Conservation (phyloP, 2,113 vertebrate species). For the Urocitellus parryii region DNA sequence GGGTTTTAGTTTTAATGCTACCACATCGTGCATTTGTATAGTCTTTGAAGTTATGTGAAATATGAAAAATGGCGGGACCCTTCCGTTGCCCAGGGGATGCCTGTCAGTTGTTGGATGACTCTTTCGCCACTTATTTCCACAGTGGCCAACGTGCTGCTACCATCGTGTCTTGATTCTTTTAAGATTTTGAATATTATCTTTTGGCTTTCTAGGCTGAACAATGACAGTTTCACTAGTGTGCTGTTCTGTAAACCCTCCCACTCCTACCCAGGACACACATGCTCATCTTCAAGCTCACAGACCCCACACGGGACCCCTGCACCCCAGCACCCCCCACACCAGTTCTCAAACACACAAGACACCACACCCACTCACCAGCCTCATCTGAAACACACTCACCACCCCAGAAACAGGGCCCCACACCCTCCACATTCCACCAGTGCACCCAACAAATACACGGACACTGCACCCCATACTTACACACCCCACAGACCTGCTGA, state of each 20-base stretch:
- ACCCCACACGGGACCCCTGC: rapidly evolving
- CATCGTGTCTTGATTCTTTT: not conserved
- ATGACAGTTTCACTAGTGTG: not conserved
- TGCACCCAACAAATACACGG: no score
- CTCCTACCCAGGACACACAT: rapidly evolving
- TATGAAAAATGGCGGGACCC: not conserved
- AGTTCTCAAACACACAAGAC: rapidly evolving
- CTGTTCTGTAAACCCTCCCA: not conserved
- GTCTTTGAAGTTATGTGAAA: not conserved
- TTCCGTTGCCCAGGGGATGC: not conserved
- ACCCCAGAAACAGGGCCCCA: not conserved
- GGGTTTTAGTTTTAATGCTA: not conserved
- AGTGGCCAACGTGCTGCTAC: not conserved
- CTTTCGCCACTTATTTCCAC: not conserved
- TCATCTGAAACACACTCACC: no score
- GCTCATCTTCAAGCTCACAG: no score
- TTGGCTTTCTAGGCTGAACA: not conserved
- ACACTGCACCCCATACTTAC: no score
- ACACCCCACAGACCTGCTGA: no score
- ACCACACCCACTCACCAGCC: no score
- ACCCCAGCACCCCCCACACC: not conserved
- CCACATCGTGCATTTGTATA: not conserved
- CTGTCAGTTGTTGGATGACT: not conserved
- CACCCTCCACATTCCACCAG: not conserved
- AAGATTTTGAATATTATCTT: not conserved